Evolutionary conservation across 2,888 invertebrate genomes (phyloP).

Genomic region (Eilema griseolum): DNA sequence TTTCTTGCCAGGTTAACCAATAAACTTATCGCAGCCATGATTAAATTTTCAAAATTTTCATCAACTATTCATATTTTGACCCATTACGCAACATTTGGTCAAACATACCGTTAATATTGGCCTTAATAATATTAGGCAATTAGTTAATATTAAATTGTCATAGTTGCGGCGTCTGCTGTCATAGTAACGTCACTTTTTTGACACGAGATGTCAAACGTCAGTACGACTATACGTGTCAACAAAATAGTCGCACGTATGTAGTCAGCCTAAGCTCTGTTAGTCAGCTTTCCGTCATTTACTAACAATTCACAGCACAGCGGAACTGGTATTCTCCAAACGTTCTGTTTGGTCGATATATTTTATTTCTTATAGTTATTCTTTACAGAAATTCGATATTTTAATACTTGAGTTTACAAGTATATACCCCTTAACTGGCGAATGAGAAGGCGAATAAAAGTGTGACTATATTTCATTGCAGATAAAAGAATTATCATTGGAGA

Average conservation of each 20-base stretch:
- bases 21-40: too few species aligned
- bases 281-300: background rate
- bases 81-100: too few species aligned
- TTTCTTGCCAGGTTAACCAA: too few species aligned
- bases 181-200: background rate
- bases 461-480: too few species aligned
- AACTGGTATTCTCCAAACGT: slow-evolving; percentile 67
- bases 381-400: slow-evolving; percentile 38
- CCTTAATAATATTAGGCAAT: too few species aligned
- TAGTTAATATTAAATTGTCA: too few species aligned
- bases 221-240: background rate
- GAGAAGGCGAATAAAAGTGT: background rate
- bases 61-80: too few species aligned
- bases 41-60: too few species aligned
- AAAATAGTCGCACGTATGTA: background rate
- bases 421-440: background rate
- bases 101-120: too few species aligned
- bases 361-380: slow-evolving; percentile 32
- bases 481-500: background rate
- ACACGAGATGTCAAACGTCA: background rate
- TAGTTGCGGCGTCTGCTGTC: background rate
- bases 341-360: slow-evolving; percentile 46
- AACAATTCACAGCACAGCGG: slow-evolving; percentile 64
- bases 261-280: background rate
- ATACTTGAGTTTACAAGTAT: slow-evolving; percentile 1